Conservation (phyloP, 2,888 invertebrate genomes). For the Tachystola acroxantha region DNA sequence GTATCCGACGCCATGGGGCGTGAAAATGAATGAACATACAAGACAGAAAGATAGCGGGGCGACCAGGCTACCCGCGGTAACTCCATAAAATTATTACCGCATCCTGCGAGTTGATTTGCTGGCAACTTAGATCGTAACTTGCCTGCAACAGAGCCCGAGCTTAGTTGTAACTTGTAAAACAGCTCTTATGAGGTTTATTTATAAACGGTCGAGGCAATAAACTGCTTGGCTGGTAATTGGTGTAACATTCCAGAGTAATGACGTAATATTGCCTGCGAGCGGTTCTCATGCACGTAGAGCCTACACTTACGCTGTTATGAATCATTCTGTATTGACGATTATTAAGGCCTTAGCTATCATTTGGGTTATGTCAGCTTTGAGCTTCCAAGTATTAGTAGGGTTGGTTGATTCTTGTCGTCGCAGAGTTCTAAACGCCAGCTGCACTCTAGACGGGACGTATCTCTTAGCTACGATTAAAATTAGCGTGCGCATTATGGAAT, state of each 20-base stretch:
- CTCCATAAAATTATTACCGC: too few species aligned
- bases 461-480: too few species aligned
- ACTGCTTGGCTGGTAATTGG: conserved; percentile 39
- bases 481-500: too few species aligned
- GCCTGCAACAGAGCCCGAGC: background rate
- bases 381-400: too few species aligned
- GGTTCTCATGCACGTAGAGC: conserved; percentile 26
- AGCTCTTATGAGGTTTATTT: conserved; percentile 8
- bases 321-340: conserved; percentile 19
- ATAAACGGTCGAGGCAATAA: conserved; percentile 23
- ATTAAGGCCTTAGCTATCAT: conserved; percentile 17
- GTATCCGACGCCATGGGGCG: too few species aligned
- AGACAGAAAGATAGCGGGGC: too few species aligned
- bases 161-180: background rate
- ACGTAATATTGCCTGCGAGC: conserved; percentile 32
- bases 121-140: background rate
- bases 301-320: conserved; percentile 25
- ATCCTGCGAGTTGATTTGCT: too few species aligned
- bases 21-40: too few species aligned
- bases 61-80: too few species aligned
- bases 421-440: too few species aligned
- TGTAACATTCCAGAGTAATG: conserved; percentile 48
- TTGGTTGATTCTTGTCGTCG: too few species aligned
- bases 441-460: too few species aligned
- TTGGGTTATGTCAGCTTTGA: conserved; percentile 1